Base-by-base conservation (phyloP, 2,888 invertebrate genomes). In the Phlogophora meticulosa region DNA sequence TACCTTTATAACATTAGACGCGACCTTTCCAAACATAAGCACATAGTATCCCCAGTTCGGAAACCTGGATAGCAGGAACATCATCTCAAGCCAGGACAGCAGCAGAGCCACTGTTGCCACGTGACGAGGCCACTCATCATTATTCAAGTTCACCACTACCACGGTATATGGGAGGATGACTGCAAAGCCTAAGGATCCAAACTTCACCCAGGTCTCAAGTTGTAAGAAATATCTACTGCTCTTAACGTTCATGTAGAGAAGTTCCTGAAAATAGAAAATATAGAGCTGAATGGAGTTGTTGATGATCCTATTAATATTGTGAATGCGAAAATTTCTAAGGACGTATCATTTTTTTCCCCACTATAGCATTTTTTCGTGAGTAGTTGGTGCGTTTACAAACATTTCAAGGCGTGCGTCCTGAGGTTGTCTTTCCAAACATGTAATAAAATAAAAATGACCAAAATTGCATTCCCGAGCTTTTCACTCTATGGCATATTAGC, bases 1-100 rank as follows among this genome's bases (percentile, higher is more conserved):
- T 83, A 96, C 96, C 91, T 96, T 96, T 2, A 96, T 80, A 63
- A 96, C 96, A 87, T 96, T 96, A 1, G 92, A 89, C 0, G 96
- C 96, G 1, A 96, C 96, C 79, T 96, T 96, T n/a, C 95, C 96
- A 87, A 96, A 96, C 96, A 96, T 96, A 7, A 96, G 92, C 1
- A 96, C 96, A 87, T 96, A 96, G 81, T 96, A 96, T 1, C 96
- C 96, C 92, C 96, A 96, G 57, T 94, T 95, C 0, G 96, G 96
- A 69, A 96, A 96, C 60, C 96, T 90, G 0, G 96, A 96, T 2
- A 96, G 84, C 1, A 96, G 85, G 63, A 96, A 96, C 94, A 96
- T 96, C 82, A 96, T 91, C 77, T 96, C 96, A 13, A 96, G 81
- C 96, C 96, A 96, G 0, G 96, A 92, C 4, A 96, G 82, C 13